Conservation (phyloP, 1,140 invertebrate species). For the Eubasilissa regina region DNA sequence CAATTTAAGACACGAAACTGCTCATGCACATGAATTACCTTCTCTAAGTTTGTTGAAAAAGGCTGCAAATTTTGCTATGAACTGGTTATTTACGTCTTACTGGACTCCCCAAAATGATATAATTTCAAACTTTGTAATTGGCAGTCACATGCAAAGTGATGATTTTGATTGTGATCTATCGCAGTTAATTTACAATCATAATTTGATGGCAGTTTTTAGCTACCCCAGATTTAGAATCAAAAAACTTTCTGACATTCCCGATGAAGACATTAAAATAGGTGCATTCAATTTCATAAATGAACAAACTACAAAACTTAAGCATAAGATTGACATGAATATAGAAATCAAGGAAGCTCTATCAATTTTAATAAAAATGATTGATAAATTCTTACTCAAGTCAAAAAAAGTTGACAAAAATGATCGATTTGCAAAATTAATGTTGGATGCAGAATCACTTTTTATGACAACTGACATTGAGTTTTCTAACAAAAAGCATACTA, state of each 20-base stretch:
- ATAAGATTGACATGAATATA: not conserved
- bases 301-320: not conserved
- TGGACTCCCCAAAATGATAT: slow-evolving; percentile 64
- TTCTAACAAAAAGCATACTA: slow-evolving; percentile 54
- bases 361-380: slow-evolving; percentile 29
- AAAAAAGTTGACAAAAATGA: slow-evolving; percentile 16
- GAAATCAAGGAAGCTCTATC: slow-evolving; percentile 7
- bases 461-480: slow-evolving; percentile 64
- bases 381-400: slow-evolving; percentile 20
- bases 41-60: slow-evolving; percentile 72
- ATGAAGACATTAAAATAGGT: slow-evolving; percentile 62
- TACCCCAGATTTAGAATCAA: slow-evolving; percentile 62
- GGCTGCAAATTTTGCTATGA: slow-evolving; percentile 72
- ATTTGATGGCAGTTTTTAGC: slow-evolving; percentile 56
- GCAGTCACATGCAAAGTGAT: slow-evolving; percentile 32
- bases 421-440: slow-evolving; percentile 60
- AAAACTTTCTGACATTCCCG: slow-evolving; percentile 65
- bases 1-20: slow-evolving; percentile 77
- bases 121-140: slow-evolving; percentile 33
- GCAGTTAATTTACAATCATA: slow-evolving; percentile 63
- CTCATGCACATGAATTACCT: slow-evolving; percentile 75
- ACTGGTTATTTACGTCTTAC: slow-evolving; percentile 76
- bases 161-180: slow-evolving; percentile 59
- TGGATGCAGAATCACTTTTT: slow-evolving; percentile 66
- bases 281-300: slow-evolving; percentile 1